Percentiles rank a stretch among this genome's conserved stretches.
These are phyloP conservation scores for Drosophila elegans DNA, from an alignment of 1,140 invertebrate genomes.

Conservation along the genomic window DNA sequence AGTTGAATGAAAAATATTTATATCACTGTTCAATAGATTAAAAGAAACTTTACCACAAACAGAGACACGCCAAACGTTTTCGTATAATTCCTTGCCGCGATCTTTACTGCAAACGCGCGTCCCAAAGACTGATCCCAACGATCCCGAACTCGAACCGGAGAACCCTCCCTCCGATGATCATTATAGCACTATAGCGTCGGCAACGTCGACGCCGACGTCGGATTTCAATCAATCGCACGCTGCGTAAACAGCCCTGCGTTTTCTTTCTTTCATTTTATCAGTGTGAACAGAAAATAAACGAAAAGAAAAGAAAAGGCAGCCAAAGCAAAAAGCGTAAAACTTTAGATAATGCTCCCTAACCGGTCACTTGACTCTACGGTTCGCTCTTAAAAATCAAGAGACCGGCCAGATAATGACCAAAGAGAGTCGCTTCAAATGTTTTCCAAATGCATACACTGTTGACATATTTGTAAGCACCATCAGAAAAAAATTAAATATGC, in stretches of 20 bases:
- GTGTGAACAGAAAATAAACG: conserved; percentile 6
- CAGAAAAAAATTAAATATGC: no score
- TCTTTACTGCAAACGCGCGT: conserved; percentile 52
- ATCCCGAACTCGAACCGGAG: conserved; percentile 50
- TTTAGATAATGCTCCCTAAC: conserved; percentile 17
- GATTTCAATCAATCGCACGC: conserved; percentile 27
- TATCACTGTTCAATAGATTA: not conserved
- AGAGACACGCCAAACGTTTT: not conserved
- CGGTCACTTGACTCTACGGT: conserved; percentile 5
- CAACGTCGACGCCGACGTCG: conserved; percentile 11
- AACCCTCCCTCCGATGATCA: conserved; percentile 35
- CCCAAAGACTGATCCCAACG: conserved; percentile 65
- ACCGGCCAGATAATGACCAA: conserved; percentile 1
- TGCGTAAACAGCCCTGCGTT: conserved; percentile 10
- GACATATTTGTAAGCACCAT: no score
- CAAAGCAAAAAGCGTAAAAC: conserved; percentile 11
- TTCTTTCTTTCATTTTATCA: conserved; percentile 33
- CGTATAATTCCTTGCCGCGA: conserved; percentile 33
- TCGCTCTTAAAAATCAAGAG: conserved; percentile 15
- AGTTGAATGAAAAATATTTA: not conserved
- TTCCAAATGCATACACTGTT: not conserved
- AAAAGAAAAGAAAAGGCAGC: conserved; percentile 4
- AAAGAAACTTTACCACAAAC: conserved; percentile 38
- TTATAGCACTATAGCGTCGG: conserved; percentile 12
- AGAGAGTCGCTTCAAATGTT: conserved; percentile 9